A percentile compares a stretch with the other conserved stretches of the same genome.
These are phyloP conservation scores for Pristionchus exspectatus DNA, from an alignment of 2,888 invertebrate species.

Conservation along the genomic window DNA sequence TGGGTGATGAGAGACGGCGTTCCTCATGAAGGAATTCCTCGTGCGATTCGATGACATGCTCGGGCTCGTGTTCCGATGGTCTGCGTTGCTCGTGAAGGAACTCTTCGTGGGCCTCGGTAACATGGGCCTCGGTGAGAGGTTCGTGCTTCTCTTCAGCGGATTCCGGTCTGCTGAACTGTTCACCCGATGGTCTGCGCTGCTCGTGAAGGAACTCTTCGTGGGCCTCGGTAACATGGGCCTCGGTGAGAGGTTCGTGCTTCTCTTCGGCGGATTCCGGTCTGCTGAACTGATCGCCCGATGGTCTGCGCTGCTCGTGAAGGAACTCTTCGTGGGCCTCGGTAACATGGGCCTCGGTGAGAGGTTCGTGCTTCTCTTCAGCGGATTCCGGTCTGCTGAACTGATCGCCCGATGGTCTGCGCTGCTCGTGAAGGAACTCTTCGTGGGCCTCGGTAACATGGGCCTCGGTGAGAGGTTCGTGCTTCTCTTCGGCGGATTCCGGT, in stretches of 20 bases:
- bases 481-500: neutral
- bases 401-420: neutral
- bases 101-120: neutral
- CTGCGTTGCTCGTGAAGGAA: neutral
- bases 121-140: neutral
- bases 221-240: neutral
- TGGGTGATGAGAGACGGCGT: neutral
- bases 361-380: neutral
- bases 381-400: neutral
- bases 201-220: constrained; percentile 36
- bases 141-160: constrained; percentile 1
- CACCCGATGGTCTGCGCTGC: neutral
- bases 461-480: neutral
- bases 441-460: neutral
- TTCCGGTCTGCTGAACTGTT: neutral
- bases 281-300: too few relatives aligned
- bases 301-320: constrained; percentile 41
- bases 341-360: neutral
- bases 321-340: constrained; percentile 4
- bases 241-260: too few relatives aligned
- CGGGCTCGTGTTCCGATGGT: neutral
- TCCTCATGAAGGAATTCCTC: neutral
- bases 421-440: neutral
- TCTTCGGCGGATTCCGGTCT: too few relatives aligned
- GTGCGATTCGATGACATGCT: neutral